Evolutionary conservation across 2,113 vertebrate genomes (phyloP), one percentile per base, ranked within the genome.

Genomic region (Calonectris borealis): DNA sequence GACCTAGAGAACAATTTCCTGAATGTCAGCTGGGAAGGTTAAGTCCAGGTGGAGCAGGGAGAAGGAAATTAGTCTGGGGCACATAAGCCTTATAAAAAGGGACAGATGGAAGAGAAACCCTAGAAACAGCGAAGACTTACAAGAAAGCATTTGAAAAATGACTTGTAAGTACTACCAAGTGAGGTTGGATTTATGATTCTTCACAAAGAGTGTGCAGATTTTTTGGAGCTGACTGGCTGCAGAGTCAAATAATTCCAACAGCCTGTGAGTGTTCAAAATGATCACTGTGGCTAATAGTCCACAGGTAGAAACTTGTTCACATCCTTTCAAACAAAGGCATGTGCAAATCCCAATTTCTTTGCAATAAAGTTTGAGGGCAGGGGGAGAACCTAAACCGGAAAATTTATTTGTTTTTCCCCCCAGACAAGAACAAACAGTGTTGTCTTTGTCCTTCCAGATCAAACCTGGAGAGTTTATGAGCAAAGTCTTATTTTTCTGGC

Each of bases 381-480:
- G 22, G 20, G 68, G 44, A 83, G 58, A 84, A 73, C 34, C 32
- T 70, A 79, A 94, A 94, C 38, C 86, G 94, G 91, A 73, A 54
- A n/a, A 55, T 32, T 66, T 64, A 25, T 24, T 55, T n/a, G 14
- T 60, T 44, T 44, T 5, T 1, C 3, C 42, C 54, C 61, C 64
- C 21, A 79, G 84, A 91, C 82, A 86, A 68, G 66, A 94, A 72
- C 26, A 72, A 92, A 86, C 83, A 93, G 52, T 8, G 34, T 29
- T 85, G 70, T 17, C 78, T 87, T 96, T 96, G 90, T 96, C 79
- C 78, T 73, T 83, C 58, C 86, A 92, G 61, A 89, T 89, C 73
- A 96, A 93, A 95, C 54, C 78, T 46, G 38, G 70, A 65, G 25
- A 93, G 29, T 88, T 94, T 91, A 89, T 25, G 64, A 95, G 94